Base-by-base conservation (phyloP, 2,888 invertebrate species). In the Cabera pusaria region DNA sequence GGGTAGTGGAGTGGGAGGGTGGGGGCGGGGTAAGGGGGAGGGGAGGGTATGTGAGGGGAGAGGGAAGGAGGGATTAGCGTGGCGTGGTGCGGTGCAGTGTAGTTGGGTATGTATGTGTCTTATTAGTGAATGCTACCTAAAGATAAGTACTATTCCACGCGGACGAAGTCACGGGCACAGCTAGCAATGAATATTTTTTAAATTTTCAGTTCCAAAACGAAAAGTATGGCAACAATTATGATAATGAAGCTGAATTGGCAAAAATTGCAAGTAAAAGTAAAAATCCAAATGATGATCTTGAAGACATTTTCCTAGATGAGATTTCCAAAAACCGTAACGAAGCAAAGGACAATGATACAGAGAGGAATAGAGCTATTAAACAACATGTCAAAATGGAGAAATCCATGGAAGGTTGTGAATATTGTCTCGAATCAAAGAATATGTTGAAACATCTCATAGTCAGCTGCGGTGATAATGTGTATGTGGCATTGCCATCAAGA, bases 391-490 rank as follows among this genome's bases (percentile, higher is more conserved):
- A 90, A 47, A 89, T 94, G 49, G 90, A 92, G 18, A 91, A 91
- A 52, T 92, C 93, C 26, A 76, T 98, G 58, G 96, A 96, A 39
- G 93, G 91, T 43, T 99, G 99, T 78, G 84, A 90, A 32, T 92
- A 92, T 69, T 99, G 99, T 75, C 90, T 98, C 35, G 96, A 96
- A 54, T 95, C 95, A 5, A 90, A 90, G 18, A 92, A 92, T 45
- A 93, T 97, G 90, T 85, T 93, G 27, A 98, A 97, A 72, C 96
- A 98, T 76, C 90, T 97, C 16, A 92, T 98, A 61, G 91, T 98
- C 10, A 92, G 95, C 10, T 92, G 95, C 72, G 96, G 95, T 4
- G 91, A 90, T 9, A 95, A 94, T 66, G 93, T 94, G n/a, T 98
- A 97, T 80, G 72, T 99, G 53, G 92, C 95, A 52, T 72, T 98